Conservation (phyloP, 2,113 vertebrate species). For the Toxotes jaculatrix region DNA sequence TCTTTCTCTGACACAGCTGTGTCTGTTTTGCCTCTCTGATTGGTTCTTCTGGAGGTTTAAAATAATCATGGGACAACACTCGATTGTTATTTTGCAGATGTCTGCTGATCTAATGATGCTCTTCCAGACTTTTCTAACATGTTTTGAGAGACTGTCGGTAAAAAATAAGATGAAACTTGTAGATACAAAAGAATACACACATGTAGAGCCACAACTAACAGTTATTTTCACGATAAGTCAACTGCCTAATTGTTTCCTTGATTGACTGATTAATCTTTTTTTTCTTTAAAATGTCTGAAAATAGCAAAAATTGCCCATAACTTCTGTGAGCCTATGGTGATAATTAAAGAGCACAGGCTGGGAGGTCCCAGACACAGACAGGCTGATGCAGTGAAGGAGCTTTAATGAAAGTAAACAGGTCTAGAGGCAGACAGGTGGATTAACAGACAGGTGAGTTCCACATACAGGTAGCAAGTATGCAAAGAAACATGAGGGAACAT, state of each 20-base stretch:
- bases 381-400: too few species aligned
- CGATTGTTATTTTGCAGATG: slow-evolving; percentile 14
- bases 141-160: not conserved
- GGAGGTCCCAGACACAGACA: too few species aligned
- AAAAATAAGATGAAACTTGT: too few species aligned
- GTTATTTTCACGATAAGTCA: not conserved
- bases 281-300: not conserved
- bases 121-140: not conserved
- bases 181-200: not conserved
- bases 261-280: not conserved
- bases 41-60: slow-evolving; percentile 1
- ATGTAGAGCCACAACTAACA: not conserved
- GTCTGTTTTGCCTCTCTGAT: not conserved
- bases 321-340: not conserved
- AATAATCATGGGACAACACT: not conserved
- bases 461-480: too few species aligned
- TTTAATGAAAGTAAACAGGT: too few species aligned
- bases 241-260: not conserved
- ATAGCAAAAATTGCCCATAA: not conserved
- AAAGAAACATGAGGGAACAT: too few species aligned
- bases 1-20: not conserved
- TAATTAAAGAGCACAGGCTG: too few species aligned
- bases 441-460: too few species aligned
- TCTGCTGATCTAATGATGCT: not conserved
- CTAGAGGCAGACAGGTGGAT: too few species aligned